Evolutionary conservation across 2,888 invertebrate genomes (phyloP), one percentile per base, ranked within the genome.

Genomic region (Pyrocoelia pectoralis): DNA sequence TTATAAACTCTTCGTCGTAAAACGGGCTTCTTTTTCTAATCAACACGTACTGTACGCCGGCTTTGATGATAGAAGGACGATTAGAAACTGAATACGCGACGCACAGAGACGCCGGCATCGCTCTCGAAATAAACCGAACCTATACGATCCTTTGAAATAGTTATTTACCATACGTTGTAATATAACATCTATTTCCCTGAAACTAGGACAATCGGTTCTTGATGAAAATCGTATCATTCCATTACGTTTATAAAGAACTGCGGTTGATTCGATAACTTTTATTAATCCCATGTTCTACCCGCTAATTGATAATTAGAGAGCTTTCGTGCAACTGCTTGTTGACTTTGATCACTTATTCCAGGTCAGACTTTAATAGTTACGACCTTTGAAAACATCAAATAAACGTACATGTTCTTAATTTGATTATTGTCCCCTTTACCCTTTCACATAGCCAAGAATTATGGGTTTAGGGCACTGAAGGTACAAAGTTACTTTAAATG

Each of bases 21-120:
- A 3, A 38, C 10, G 3, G 3, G 3, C 38, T 38, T 38, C n/a
- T 38, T 15, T 8, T 43, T 13, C 8, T 13, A 43, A 24, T 24
- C 24, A 24, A 24, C 24, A 5, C 24, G 24, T 24, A 24, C 6
- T 5, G 24, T 43, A 15, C 15, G 29, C 41, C 63, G 64, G 64
- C 66, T 68, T 68, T 64, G 68, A 68, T 64, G 55, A 56, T 51
- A 61, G 57, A 66, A 50, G 56, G 66, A 49, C 65, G 68, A 68
- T 65, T 64, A 68, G 61, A 66, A 61, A 68, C 68, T 68, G 68
- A 68, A 63, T 68, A 61, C 59, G 65, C 61, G 66, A 50, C 65
- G 50, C 65, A 43, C 43, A 61, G 62, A 57, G 56, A 52, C 56
- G 56, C 60, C 51, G 55, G 58, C 61, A 61, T 64, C 64, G 55